These are phyloP conservation scores for Gerris buenoi DNA, from an alignment of 1,140 invertebrate species.

Conservation along the genomic window DNA sequence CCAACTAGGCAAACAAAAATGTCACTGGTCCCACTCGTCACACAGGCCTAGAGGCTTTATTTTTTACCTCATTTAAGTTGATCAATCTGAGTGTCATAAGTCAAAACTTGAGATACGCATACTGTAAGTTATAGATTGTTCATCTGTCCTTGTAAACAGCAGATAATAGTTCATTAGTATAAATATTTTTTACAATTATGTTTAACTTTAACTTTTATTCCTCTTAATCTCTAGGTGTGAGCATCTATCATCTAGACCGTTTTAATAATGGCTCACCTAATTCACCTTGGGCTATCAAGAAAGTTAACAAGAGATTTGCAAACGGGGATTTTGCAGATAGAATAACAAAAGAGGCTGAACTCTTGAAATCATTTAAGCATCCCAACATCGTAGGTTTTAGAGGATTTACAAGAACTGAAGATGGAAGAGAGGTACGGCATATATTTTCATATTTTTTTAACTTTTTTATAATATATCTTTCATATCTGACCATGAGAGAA, in stretches of 20 bases:
- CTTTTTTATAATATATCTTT: too few relatives aligned
- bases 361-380: constrained; percentile 53
- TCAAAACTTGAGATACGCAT: too few relatives aligned
- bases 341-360: constrained; percentile 50
- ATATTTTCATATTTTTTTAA: too few relatives aligned
- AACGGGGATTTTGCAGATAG: constrained; percentile 33
- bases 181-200: constrained; percentile 8
- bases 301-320: constrained; percentile 35
- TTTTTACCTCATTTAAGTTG: too few relatives aligned
- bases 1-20: too few relatives aligned
- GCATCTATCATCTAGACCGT: constrained; percentile 56
- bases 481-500: too few relatives aligned
- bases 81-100: too few relatives aligned
- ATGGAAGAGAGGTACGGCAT: constrained; percentile 33
- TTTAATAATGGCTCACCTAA: constrained; percentile 39
- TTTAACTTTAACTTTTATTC: constrained; percentile 16
- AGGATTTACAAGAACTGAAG: constrained; percentile 41
- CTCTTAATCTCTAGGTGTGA: constrained; percentile 43
- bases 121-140: too few relatives aligned
- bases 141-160: too few relatives aligned
- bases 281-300: constrained; percentile 74
- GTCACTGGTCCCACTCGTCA: too few relatives aligned
- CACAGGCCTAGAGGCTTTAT: too few relatives aligned
- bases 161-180: too few relatives aligned
- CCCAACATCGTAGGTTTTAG: constrained; percentile 72